Evolutionary conservation across 2,888 invertebrate species (phyloP), one percentile per base, ranked within the genome.

Genomic region (Prosapia bicincta): DNA sequence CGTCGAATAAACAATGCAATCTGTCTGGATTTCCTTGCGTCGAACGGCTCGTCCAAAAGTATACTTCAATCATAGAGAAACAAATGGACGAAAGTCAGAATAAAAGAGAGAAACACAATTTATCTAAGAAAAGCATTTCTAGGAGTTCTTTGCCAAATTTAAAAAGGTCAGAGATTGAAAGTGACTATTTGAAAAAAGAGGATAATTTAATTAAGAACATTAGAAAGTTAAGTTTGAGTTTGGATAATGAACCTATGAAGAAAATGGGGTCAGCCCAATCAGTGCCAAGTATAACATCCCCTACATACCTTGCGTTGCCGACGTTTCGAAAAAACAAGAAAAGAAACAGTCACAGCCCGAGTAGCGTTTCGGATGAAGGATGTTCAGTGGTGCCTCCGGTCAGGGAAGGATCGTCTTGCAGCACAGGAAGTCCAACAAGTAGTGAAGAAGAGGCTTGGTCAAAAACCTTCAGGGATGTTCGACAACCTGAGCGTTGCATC

Each of bases 361-460:
- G 76, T 43, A 74, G 38, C 24, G 68, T 74, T 6, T 76, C 76
- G 1, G 76, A 76, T 65, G 76, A 76, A 54, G 76, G 76, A 5
- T 76, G 76, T 43, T 76, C 74, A n/a, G 71, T 74, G 0, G 26
- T 71, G 3, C 68, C 76, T 1, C 43, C 69, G 23, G 66, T 32
- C 20, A 54, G 54, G 15, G 73, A 26, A 26, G 20, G 38, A 23
- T 73, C 73, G 26, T 26, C 23, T 0, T 68, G 43, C 54, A 69
- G 69, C 6, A 28, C 32, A 9, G 38, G 38, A n/a, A 76, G 76
- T 43, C 72, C 72, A 10, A 32, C 32, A 0, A 73, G 72, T 20
- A 74, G 73, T 25, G 74, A 74, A 26, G 76, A 76, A 10, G 26
- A 24, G 5, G 26, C 9, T 13, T 75, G 75, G 75, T 15, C 66